Conservation (phyloP, 2,888 invertebrate genomes). For the Drosophila siamana region DNA sequence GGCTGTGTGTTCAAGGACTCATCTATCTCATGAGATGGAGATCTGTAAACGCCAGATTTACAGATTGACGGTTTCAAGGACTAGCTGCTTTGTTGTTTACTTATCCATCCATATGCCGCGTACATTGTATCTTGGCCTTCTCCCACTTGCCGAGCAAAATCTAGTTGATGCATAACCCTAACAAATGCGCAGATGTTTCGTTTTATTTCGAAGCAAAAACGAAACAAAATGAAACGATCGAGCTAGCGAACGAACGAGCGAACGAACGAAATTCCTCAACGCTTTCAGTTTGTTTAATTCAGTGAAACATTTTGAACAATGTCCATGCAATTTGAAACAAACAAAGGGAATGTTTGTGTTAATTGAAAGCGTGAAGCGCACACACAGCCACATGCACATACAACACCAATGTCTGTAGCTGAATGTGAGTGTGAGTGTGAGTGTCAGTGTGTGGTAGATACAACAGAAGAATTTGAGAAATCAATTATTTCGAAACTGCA, state of each 20-base stretch:
- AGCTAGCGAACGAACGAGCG: constrained; percentile 4
- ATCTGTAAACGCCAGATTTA: not conserved
- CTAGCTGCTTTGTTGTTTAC: constrained; percentile 1
- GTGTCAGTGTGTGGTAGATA: constrained; percentile 10
- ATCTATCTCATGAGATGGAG: not conserved
- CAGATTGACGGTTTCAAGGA: constrained; percentile 16
- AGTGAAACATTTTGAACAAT: constrained; percentile 77
- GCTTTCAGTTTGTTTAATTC: constrained; percentile 62
- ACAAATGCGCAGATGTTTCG: constrained; percentile 76
- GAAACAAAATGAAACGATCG: not conserved
- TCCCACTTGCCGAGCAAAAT: constrained; percentile 30
- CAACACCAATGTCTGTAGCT: constrained; percentile 3
- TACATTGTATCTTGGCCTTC: constrained; percentile 26
- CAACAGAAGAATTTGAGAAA: constrained; percentile 74
- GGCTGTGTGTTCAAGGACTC: not conserved
- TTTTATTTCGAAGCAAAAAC: constrained; percentile 52
- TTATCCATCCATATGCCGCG: constrained; percentile 6
- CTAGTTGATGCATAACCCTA: constrained; percentile 72
- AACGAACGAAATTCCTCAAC: constrained; percentile 64
- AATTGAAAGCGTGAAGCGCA: constrained; percentile 78
- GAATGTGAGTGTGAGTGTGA: constrained; percentile 1
- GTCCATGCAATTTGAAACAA: constrained; percentile 79
- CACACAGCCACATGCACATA: constrained; percentile 32
- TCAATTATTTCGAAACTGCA: constrained; percentile 81
- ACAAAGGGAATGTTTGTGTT: constrained; percentile 80